Percentiles rank a stretch among this genome's conserved stretches.
These are phyloP conservation scores for Drosophila subsilvestris DNA, from an alignment of 2,888 invertebrate genomes.

Conservation along the genomic window DNA sequence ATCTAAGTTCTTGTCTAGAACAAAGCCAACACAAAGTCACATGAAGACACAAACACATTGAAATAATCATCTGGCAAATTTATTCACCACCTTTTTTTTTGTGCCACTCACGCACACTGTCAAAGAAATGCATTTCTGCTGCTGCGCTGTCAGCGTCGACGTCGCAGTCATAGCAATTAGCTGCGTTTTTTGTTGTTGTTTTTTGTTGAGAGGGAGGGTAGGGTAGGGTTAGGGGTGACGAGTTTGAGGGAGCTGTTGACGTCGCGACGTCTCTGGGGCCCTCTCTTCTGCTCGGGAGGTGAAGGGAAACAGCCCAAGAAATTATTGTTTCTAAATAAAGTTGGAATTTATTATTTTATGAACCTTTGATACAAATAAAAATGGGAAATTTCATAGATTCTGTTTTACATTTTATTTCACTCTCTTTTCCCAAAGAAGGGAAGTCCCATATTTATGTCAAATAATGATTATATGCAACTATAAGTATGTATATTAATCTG, in stretches of 20 bases:
- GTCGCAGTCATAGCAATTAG: slow-evolving; percentile 66
- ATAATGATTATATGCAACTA: neutral
- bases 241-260: slow-evolving; percentile 4
- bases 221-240: neutral
- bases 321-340: no score
- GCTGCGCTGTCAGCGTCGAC: slow-evolving; percentile 68
- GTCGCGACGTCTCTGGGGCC: neutral
- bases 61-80: slow-evolving; percentile 55
- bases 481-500: neutral
- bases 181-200: slow-evolving; percentile 52
- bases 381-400: no score
- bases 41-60: slow-evolving; percentile 30
- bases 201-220: neutral
- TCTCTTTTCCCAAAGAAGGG: neutral
- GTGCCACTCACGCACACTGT: slow-evolving; percentile 66
- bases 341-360: no score
- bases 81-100: slow-evolving; percentile 77
- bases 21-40: slow-evolving; percentile 49
- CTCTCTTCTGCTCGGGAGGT: neutral
- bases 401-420: no score
- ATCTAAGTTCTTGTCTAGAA: slow-evolving; percentile 48
- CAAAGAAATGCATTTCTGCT: slow-evolving; percentile 57
- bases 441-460: neutral
- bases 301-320: neutral
- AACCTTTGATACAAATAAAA: no score